Evolutionary conservation across 2,888 invertebrate species (phyloP).

Genomic region (Digitonthophagus gazella): DNA sequence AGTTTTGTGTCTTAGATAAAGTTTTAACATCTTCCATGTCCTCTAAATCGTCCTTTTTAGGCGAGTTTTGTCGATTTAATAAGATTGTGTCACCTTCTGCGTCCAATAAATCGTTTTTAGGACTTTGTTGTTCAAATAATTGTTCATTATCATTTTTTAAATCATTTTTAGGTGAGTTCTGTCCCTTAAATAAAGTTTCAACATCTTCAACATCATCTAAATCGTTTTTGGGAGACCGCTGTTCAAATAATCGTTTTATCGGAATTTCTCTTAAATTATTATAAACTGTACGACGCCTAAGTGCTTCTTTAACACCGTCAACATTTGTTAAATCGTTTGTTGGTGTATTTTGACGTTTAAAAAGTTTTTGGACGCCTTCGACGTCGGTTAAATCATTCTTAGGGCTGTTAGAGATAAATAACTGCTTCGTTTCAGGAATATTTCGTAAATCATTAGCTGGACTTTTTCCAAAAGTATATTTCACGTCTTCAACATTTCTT

Average conservation of each 20-base stretch:
- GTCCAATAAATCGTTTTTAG: conserved; percentile 43
- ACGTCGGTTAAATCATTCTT: conserved; percentile 49
- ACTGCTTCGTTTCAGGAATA: too few relatives aligned
- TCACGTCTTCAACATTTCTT: conserved; percentile 41
- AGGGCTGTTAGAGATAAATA: conserved; percentile 38
- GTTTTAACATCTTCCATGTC: conserved; percentile 38
- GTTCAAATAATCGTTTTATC: conserved; percentile 36
- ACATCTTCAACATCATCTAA: conserved; percentile 45
- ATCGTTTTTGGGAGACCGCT: conserved; percentile 38
- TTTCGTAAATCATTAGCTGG: not conserved
- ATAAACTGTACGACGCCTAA: conserved; percentile 40
- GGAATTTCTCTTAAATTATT: conserved; percentile 47
- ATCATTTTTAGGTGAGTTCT: conserved; percentile 48
- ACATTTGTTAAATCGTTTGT: conserved; percentile 51
- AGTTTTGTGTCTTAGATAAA: conserved; percentile 25
- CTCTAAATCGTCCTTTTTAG: conserved; percentile 43
- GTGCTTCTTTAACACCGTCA: conserved; percentile 48
- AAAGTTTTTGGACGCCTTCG: conserved; percentile 17
- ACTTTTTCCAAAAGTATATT: not conserved
- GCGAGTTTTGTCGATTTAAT: too few relatives aligned
- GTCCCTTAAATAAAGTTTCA: conserved; percentile 43
- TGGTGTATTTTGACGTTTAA: conserved; percentile 32
- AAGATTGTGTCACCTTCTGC: conserved; percentile 46
- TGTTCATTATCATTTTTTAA: too few relatives aligned
- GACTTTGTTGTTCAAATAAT: conserved; percentile 30